A percentile compares a stretch with the other conserved stretches of the same genome.
Evolutionary conservation across 2,113 vertebrate genomes (phyloP).

Genomic region (Alaudala cheleensis): DNA sequence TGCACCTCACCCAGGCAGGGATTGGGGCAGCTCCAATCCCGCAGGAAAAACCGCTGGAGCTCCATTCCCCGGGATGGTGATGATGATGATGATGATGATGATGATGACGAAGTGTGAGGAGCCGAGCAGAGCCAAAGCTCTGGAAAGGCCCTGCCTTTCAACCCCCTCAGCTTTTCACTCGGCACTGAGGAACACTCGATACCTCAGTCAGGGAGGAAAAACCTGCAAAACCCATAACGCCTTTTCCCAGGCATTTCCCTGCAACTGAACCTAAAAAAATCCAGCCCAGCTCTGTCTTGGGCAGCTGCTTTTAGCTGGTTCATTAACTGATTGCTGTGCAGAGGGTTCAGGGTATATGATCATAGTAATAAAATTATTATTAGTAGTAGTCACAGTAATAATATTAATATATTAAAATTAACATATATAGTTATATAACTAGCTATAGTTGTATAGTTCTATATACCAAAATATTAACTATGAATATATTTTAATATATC

Average conservation of each 20-base stretch:
- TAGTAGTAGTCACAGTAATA: neutral
- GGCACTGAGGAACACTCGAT: neutral
- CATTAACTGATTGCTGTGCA: neutral
- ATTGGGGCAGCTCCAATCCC: too few species aligned
- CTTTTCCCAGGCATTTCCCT: neutral
- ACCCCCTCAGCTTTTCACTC: neutral
- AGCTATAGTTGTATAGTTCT: neutral
- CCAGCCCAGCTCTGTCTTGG: neutral
- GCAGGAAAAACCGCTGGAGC: too few species aligned
- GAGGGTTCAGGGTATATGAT: neutral
- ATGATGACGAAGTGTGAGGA: neutral
- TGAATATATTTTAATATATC: neutral
- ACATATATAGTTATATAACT: neutral
- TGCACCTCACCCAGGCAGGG: too few species aligned
- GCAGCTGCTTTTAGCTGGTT: neutral
- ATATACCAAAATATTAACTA: neutral
- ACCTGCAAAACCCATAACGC: neutral
- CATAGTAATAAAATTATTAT: neutral
- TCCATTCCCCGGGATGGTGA: neutral
- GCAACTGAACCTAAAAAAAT: neutral
- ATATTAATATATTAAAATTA: neutral
- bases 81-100: neutral
- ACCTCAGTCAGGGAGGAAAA: neutral
- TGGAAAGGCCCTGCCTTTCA: neutral
- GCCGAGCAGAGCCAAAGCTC: slow-evolving; percentile 1